phyloP scores from a whole-genome alignment of 2,113 vertebrate species.

The Syngnathus scovelli region DNA sequence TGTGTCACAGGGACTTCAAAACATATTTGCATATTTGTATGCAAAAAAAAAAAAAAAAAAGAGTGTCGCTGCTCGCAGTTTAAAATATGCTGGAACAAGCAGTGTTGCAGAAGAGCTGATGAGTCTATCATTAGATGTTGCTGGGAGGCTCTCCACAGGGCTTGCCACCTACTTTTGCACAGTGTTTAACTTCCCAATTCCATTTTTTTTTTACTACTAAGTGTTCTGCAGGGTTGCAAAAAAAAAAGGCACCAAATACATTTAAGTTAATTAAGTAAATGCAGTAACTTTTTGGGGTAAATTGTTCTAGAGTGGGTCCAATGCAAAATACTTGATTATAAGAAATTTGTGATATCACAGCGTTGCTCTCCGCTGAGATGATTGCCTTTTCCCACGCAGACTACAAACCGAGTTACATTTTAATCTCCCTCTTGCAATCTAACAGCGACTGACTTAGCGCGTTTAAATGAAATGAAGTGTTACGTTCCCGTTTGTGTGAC shows the following conservation, averaged over 20 bases:
- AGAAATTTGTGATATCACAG: conserved; percentile 7
- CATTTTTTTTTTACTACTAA: not conserved
- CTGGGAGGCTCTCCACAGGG: not conserved
- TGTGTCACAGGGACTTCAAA: not conserved
- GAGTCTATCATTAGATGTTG: not conserved
- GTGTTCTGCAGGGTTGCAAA: not conserved
- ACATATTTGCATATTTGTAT: not conserved
- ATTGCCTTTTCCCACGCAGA: conserved; percentile 37
- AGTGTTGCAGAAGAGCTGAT: not conserved
- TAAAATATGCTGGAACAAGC: not conserved
- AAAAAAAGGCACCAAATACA: too few relatives aligned
- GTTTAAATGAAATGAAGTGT: conserved; percentile 49
- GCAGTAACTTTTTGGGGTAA: too few relatives aligned
- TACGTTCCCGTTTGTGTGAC: conserved; percentile 30
- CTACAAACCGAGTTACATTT: conserved; percentile 47
- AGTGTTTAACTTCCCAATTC: not conserved
- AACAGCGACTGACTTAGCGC: conserved; percentile 31
- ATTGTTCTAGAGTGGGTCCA: too few relatives aligned
- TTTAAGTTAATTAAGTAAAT: too few relatives aligned
- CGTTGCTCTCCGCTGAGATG: conserved; percentile 29
- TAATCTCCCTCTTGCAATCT: conserved; percentile 44
- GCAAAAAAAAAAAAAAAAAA: too few relatives aligned
- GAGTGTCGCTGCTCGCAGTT: not conserved
- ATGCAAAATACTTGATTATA: too few relatives aligned
- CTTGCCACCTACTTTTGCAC: not conserved